A percentile compares a stretch with the other conserved stretches of the same genome.
These are phyloP conservation scores for Drosophila stalkeri DNA, from an alignment of 2,888 invertebrate species.

Conservation along the genomic window DNA sequence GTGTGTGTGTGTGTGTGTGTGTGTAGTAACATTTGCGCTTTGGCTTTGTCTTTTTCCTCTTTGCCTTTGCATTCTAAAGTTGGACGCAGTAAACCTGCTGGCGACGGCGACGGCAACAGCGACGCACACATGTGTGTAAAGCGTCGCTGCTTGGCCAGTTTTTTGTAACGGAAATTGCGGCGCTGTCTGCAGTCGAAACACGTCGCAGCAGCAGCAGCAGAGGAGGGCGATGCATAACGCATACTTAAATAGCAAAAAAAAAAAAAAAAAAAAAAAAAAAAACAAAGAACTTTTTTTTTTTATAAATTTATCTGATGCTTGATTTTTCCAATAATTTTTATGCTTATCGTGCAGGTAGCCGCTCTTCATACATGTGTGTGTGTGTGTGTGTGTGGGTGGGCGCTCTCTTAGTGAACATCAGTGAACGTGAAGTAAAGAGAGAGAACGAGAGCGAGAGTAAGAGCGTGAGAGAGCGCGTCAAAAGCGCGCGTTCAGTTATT, in stretches of 20 bases:
- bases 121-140: slow-evolving; percentile 32
- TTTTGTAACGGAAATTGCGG: slow-evolving; percentile 76
- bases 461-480: slow-evolving; percentile 18
- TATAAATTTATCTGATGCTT: slow-evolving; percentile 26
- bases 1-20: slow-evolving; percentile 19
- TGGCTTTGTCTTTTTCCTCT: slow-evolving; percentile 44
- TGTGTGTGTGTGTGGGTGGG: slow-evolving; percentile 22
- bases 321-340: slow-evolving; percentile 46
- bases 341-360: slow-evolving; percentile 45
- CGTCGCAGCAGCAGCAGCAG: slow-evolving; percentile 36
- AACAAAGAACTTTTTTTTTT: slow-evolving; percentile 17
- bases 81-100: slow-evolving; percentile 59
- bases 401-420: slow-evolving; percentile 4
- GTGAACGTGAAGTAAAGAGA: neutral
- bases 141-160: slow-evolving; percentile 62
- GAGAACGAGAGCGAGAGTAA: slow-evolving; percentile 3
- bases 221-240: slow-evolving; percentile 23
- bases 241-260: slow-evolving; percentile 52
- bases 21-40: slow-evolving; percentile 41
- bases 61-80: slow-evolving; percentile 58
- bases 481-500: slow-evolving; percentile 33
- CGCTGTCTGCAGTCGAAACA: slow-evolving; percentile 62
- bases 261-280: slow-evolving; percentile 2
- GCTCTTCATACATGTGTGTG: neutral
- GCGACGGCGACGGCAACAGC: slow-evolving; percentile 15